A percentile compares a stretch with the other conserved stretches of the same genome.
Conservation (phyloP, 1,140 invertebrate species). For the Melitaea cinxia region DNA sequence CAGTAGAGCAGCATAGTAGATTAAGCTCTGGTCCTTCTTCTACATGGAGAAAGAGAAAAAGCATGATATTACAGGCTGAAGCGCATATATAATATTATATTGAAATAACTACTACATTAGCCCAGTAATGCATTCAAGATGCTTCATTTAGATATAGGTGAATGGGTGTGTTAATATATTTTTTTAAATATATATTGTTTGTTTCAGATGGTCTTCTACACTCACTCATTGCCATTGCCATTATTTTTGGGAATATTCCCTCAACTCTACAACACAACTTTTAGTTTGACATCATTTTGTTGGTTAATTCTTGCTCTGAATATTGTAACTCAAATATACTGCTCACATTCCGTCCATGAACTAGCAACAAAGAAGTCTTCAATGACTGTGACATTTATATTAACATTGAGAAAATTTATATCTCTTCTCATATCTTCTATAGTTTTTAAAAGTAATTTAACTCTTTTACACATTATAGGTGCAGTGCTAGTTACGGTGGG, state of each 20-base stretch:
- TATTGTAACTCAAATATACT: slow-evolving; percentile 66
- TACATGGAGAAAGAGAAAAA: no score
- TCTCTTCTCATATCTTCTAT: slow-evolving; percentile 68
- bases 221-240: slow-evolving; percentile 64
- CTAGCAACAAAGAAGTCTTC: slow-evolving; percentile 67
- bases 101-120: no score
- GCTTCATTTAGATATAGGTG: no score
- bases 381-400: slow-evolving; percentile 71
- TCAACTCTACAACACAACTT: slow-evolving; percentile 43
- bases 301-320: slow-evolving; percentile 61
- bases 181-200: background rate
- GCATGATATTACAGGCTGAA: no score
- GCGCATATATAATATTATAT: no score
- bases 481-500: slow-evolving; percentile 61
- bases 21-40: no score
- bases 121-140: background rate
- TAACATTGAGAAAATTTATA: slow-evolving; percentile 71
- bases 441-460: slow-evolving; percentile 74
- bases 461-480: slow-evolving; percentile 59
- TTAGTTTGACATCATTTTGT: slow-evolving; percentile 40
- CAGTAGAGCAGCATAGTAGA: no score
- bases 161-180: background rate
- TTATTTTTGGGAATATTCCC: slow-evolving; percentile 61
- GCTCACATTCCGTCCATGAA: slow-evolving; percentile 67
- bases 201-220: slow-evolving; percentile 76